A percentile compares a stretch with the other conserved stretches of the same genome.
Conservation (phyloP, 2,113 vertebrate species). For the Pterophyllum scalare region DNA sequence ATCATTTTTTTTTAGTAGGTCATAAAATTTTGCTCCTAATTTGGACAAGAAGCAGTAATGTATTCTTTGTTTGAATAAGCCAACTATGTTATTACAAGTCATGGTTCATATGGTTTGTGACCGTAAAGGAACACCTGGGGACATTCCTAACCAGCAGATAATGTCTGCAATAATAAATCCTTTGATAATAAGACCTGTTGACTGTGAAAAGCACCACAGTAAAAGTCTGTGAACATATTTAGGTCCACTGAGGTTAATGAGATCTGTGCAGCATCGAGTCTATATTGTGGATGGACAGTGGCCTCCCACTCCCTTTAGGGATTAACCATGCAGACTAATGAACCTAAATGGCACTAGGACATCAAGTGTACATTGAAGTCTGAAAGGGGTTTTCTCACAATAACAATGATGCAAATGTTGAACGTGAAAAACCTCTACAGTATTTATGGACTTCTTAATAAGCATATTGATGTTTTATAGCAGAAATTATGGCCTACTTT, state of each 20-base stretch:
- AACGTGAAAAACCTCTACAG: not conserved
- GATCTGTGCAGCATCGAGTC: not conserved
- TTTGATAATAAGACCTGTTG: not conserved
- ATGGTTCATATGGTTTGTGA: not conserved
- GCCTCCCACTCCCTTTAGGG: slow-evolving; percentile 7
- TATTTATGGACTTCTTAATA: not conserved
- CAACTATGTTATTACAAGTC: no score
- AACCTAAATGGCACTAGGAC: not conserved
- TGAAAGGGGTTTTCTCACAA: not conserved
- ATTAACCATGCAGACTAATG: slow-evolving; percentile 12
- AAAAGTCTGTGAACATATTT: not conserved
- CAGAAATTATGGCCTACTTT: not conserved
- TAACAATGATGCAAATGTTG: not conserved
- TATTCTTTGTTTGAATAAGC: not conserved
- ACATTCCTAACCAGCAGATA: not conserved
- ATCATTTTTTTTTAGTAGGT: not conserved
- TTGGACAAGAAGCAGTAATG: not conserved
- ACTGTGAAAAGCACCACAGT: not conserved
- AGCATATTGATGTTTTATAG: not conserved
- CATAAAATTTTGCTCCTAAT: not conserved
- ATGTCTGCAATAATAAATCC: not conserved
- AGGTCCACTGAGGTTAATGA: not conserved
- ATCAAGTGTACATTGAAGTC: not conserved
- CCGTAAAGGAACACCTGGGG: not conserved
- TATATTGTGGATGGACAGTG: not conserved